Conservation (phyloP, 2,113 vertebrate species). For the Prochilodus magdalenae region DNA sequence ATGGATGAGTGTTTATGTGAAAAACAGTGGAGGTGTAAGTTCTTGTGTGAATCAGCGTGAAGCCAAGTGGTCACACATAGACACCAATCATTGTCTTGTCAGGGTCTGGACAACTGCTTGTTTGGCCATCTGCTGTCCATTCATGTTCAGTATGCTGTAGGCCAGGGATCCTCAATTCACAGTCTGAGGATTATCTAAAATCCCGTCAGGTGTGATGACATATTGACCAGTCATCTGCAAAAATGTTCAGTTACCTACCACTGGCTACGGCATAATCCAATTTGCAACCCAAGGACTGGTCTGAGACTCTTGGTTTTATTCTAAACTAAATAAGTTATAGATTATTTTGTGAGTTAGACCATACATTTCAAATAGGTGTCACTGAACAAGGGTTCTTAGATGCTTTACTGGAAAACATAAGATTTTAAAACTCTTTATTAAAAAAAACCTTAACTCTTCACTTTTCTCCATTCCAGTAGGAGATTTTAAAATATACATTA, state of each 20-base stretch:
- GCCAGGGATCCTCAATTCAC: conserved; percentile 1
- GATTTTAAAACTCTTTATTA: no score
- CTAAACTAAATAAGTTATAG: no score
- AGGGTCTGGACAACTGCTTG: conserved; percentile 27
- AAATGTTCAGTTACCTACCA: not conserved
- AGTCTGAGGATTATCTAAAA: not conserved
- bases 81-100: conserved; percentile 31
- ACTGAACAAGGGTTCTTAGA: no score
- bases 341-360: no score
- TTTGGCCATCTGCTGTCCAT: conserved; percentile 28
- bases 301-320: no score
- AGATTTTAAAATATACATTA: no score
- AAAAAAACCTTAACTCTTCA: no score
- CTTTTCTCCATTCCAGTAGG: no score
- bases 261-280: not conserved
- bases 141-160: not conserved
- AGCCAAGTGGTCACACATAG: conserved; percentile 12
- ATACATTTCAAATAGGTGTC: no score
- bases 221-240: not conserved
- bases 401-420: no score
- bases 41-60: conserved; percentile 3
- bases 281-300: not conserved
- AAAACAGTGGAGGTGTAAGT: not conserved
- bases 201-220: not conserved
- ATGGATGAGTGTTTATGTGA: no score